Conservation (phyloP, 1,140 invertebrate genomes). For the Acromyrmex echinatior region DNA sequence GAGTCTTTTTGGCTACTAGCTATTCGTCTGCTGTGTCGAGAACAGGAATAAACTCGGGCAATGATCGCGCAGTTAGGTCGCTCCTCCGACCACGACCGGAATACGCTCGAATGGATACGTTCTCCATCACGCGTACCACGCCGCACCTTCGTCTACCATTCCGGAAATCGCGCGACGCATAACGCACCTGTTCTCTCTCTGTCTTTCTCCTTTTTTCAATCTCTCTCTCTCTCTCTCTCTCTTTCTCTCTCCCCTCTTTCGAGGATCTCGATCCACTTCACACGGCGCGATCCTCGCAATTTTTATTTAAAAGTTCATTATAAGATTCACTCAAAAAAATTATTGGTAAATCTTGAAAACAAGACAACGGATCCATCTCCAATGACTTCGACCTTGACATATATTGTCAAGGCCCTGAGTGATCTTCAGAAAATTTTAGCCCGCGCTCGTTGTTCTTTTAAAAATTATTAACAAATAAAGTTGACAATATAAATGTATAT, state of each 20-base stretch:
- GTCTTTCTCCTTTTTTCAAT: background rate
- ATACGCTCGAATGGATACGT: constrained; percentile 33
- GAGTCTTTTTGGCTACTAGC: background rate
- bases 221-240: no score
- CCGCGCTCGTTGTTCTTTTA: no score
- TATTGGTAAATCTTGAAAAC: no score
- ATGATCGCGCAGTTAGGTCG: constrained; percentile 14
- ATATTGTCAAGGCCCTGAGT: no score
- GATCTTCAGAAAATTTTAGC: no score
- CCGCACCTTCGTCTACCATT: constrained; percentile 19
- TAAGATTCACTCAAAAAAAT: no score
- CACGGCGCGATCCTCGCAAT: background rate
- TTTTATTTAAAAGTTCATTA: background rate
- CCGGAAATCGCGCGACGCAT: constrained; percentile 35
- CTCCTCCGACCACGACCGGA: constrained; percentile 23
- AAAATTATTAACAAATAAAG: no score
- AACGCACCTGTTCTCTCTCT: background rate
- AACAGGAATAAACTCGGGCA: constrained; percentile 46
- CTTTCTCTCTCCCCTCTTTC: no score
- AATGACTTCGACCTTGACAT: no score
- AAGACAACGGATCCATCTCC: no score
- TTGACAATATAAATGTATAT: no score
- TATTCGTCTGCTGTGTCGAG: constrained; percentile 19
- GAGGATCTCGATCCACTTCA: no score
- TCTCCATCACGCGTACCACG: background rate